phyloP scores from a whole-genome alignment of 2,113 vertebrate species.

The Malurus alboscapulatus region DNA sequence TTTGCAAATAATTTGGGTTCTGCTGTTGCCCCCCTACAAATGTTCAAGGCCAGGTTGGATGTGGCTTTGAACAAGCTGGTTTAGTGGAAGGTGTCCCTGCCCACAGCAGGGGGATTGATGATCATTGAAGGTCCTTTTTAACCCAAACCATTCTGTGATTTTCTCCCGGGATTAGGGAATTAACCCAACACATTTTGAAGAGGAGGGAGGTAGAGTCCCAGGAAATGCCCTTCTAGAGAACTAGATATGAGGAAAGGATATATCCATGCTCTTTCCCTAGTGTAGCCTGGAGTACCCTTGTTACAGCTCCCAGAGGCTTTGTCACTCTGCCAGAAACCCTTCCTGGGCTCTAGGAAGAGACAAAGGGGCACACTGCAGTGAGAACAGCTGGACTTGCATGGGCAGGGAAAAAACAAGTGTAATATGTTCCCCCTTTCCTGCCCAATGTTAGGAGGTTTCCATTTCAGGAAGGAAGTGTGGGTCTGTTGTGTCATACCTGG shows the following conservation, averaged over 20 bases:
- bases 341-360: neutral
- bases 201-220: neutral
- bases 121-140: neutral
- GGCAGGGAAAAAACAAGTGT: neutral
- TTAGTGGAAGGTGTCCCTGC: neutral
- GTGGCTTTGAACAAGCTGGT: neutral
- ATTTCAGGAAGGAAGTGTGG: constrained; percentile 56
- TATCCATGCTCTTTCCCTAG: neutral
- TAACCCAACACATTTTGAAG: neutral
- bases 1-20: neutral
- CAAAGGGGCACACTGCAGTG: neutral
- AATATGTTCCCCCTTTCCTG: neutral
- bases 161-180: neutral
- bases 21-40: neutral
- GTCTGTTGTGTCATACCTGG: constrained; percentile 28
- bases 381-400: neutral
- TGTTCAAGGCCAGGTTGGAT: neutral
- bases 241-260: neutral
- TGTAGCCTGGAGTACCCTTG: neutral
- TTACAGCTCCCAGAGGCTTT: neutral
- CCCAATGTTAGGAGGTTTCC: neutral
- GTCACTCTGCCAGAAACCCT: neutral
- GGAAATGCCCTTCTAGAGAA: neutral
- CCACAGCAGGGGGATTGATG: accelerated
- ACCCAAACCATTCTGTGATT: neutral